phyloP scores from a whole-genome alignment of 2,888 invertebrate species.

The Dilophus febrilis region DNA sequence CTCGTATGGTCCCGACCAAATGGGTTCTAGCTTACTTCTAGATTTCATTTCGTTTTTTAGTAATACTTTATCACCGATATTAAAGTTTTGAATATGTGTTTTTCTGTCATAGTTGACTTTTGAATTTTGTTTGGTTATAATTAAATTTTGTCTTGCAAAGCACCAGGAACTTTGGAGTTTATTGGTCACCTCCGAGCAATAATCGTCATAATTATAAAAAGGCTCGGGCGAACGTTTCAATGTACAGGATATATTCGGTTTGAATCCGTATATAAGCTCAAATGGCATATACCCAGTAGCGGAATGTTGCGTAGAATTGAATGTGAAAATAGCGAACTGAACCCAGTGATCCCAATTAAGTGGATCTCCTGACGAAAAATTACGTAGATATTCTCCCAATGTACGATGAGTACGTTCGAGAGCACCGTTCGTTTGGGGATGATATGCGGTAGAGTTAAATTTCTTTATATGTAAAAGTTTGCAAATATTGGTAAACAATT shows the following conservation, averaged over 20 bases:
- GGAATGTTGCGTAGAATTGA: constrained; percentile 16
- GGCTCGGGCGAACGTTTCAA: too few species aligned
- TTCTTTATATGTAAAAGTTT: constrained; percentile 17
- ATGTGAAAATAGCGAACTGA: constrained; percentile 16
- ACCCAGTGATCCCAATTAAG: constrained; percentile 20
- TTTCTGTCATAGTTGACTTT: too few species aligned
- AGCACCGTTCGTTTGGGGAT: constrained; percentile 18
- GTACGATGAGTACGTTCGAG: constrained; percentile 19
- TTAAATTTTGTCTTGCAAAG: too few species aligned
- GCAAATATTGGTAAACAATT: constrained; percentile 14
- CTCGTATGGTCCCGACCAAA: too few species aligned
- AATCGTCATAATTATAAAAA: too few species aligned
- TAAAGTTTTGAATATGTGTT: too few species aligned
- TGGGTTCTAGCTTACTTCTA: too few species aligned
- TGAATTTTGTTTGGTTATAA: too few species aligned
- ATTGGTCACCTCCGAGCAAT: too few species aligned
- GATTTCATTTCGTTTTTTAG: too few species aligned
- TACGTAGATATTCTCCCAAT: constrained; percentile 17
- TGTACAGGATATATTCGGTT: constrained; percentile 9
- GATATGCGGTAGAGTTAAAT: constrained; percentile 16
- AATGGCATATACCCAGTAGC: constrained; percentile 16
- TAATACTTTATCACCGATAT: too few species aligned
- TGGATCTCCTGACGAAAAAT: constrained; percentile 16
- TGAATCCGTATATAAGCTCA: constrained; percentile 16
- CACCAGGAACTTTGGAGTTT: too few species aligned